Conservation (phyloP, 2,113 vertebrate species). For the Corythoichthys haematopterus region DNA sequence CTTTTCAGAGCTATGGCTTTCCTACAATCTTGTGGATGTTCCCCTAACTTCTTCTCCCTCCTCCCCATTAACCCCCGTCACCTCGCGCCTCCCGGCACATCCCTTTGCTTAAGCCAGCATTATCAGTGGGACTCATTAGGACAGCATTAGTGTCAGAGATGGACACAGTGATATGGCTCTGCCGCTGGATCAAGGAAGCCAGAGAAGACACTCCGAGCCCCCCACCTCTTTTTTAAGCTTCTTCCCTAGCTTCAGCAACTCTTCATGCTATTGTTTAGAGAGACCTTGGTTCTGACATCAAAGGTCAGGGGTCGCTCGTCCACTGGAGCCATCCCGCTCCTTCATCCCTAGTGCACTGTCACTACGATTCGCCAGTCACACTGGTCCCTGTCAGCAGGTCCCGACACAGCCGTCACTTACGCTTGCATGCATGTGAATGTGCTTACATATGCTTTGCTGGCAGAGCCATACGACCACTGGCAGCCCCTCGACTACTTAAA, state of each 20-base stretch:
- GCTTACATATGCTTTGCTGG: slow-evolving; percentile 24
- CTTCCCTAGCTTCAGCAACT: slow-evolving; percentile 29
- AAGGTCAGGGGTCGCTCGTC: slow-evolving; percentile 61
- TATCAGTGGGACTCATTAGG: slow-evolving; percentile 61
- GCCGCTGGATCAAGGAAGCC: slow-evolving; percentile 49
- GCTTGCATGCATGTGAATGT: slow-evolving; percentile 31
- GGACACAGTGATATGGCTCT: slow-evolving; percentile 55
- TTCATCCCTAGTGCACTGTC: slow-evolving; percentile 51
- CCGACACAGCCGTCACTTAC: slow-evolving; percentile 62
- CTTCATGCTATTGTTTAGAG: slow-evolving; percentile 60
- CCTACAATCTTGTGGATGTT: slow-evolving; percentile 22
- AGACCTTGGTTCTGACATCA: slow-evolving; percentile 58
- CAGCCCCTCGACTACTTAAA: slow-evolving; percentile 18
- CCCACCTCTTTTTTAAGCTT: slow-evolving; percentile 34
- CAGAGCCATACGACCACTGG: slow-evolving; percentile 21
- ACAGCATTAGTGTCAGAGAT: slow-evolving; percentile 68
- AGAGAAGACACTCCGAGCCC: slow-evolving; percentile 48
- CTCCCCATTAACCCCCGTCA: slow-evolving; percentile 56
- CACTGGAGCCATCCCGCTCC: slow-evolving; percentile 48
- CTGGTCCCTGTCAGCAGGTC: slow-evolving; percentile 50
- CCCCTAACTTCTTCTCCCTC: slow-evolving; percentile 35
- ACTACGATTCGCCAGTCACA: slow-evolving; percentile 59
- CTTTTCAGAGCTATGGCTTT: slow-evolving; percentile 22
- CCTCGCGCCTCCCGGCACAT: slow-evolving; percentile 38
- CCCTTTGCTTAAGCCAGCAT: slow-evolving; percentile 54